Conservation (phyloP, 2,113 vertebrate genomes). For the Odocoileus hemionus region DNA sequence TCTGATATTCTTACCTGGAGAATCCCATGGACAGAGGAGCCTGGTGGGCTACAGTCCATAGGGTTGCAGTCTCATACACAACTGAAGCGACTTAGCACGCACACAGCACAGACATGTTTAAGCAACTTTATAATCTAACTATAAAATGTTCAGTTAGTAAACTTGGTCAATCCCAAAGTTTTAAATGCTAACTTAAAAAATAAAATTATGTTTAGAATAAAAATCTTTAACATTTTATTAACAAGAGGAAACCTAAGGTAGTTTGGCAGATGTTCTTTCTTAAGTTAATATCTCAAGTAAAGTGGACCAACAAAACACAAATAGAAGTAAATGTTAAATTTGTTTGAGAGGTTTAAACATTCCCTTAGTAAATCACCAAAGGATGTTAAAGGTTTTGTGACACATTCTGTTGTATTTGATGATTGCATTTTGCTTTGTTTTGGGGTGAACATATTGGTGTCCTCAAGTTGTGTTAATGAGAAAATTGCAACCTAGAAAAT, state of each 20-base stretch:
- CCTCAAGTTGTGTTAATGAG: background rate
- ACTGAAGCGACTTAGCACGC: accelerated
- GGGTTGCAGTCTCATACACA: background rate
- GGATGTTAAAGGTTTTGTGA: background rate
- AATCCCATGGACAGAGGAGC: background rate
- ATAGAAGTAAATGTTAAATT: background rate
- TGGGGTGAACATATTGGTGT: background rate
- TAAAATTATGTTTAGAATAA: background rate
- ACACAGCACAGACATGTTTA: background rate
- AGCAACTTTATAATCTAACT: background rate
- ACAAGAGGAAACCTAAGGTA: background rate
- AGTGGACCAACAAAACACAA: background rate
- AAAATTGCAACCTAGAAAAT: background rate
- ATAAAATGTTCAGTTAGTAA: background rate
- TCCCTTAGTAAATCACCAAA: background rate
- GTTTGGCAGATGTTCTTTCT: background rate
- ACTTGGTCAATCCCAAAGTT: background rate
- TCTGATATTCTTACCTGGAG: background rate
- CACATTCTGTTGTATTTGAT: background rate
- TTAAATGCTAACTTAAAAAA: background rate
- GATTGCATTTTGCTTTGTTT: background rate
- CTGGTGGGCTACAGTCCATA: background rate
- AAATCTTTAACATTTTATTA: background rate
- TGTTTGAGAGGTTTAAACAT: background rate
- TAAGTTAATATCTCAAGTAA: background rate